Percentiles rank a stretch among this genome's conserved stretches.
These are phyloP conservation scores for Engraulis encrasicolus DNA, from an alignment of 2,113 vertebrate genomes.

Conservation along the genomic window DNA sequence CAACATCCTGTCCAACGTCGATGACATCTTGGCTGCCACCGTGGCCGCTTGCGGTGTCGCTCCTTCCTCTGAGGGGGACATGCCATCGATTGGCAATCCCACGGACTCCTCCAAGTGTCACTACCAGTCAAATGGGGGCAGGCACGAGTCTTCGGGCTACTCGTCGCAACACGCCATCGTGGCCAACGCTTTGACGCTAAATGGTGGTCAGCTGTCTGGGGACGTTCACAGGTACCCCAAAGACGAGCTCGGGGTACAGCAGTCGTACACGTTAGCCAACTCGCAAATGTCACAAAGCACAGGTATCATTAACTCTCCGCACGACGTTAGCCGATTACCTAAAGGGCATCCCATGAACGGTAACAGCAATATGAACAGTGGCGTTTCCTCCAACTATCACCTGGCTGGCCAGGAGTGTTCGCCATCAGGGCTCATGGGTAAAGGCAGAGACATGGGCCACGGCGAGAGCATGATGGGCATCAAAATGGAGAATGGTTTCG, in stretches of 20 bases:
- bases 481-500: slow-evolving; percentile 80
- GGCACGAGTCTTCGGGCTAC: slow-evolving; percentile 84
- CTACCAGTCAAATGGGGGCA: slow-evolving; percentile 83
- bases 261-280: slow-evolving; percentile 70
- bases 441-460: slow-evolving; percentile 62
- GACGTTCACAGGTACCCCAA: slow-evolving; percentile 80
- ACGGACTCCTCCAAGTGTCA: slow-evolving; percentile 82
- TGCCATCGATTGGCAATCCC: slow-evolving; percentile 76
- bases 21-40: slow-evolving; percentile 95
- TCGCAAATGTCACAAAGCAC: slow-evolving; percentile 68
- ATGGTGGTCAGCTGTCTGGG: slow-evolving; percentile 82
- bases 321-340: slow-evolving; percentile 67
- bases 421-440: slow-evolving; percentile 60
- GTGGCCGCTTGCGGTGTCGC: slow-evolving; percentile 93
- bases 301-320: slow-evolving; percentile 65
- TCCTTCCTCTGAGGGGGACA: slow-evolving; percentile 81
- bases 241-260: slow-evolving; percentile 72
- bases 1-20: slow-evolving; percentile 94
- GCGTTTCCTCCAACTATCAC: slow-evolving; percentile 75
- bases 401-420: slow-evolving; percentile 74
- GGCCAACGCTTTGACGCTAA: slow-evolving; percentile 84
- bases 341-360: slow-evolving; percentile 74
- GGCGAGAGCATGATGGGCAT: slow-evolving; percentile 63
- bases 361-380: slow-evolving; percentile 79
- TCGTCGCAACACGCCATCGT: slow-evolving; percentile 77